Base-by-base conservation (phyloP, 2,797 vertebrate species). In the Ctenochaetus hawaiiensis region DNA sequence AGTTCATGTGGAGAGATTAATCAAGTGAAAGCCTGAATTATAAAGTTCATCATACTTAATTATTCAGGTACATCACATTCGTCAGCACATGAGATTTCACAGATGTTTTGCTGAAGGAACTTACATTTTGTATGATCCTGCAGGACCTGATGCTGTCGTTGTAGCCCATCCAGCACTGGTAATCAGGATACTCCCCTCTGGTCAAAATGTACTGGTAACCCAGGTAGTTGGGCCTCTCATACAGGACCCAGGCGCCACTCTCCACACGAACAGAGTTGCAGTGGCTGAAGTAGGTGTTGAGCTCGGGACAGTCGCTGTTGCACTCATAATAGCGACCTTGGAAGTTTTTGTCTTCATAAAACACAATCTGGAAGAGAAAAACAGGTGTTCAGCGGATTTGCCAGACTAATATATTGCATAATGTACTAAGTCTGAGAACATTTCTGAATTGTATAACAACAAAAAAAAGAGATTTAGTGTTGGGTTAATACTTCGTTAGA, bases 261-360 rank as follows among this genome's bases (percentile, higher is more conserved):
- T 94, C 89, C 41, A 92, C 91, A 1, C 63, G 80, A 6, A 91
- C 56, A 30, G 92, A 94, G 90, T 93, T 92, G 74, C 91, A 93
- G 68, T 1, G 86, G 52, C 72, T 87, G 57, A 93, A 87, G 66
- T 91, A 83, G 52, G 62, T 43, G 9, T 80, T 90, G 18, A 92
- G 83, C 72, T 94, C 92, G 0, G 89, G 76, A 80, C 89, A 93
- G 84, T 94, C 90, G 8, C 62, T 87, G 77, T 51, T 89, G 81
- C 91, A 92, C 69, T 93, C 91, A 66, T 85, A 93, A 44, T 20
- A 85, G 20, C 75, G 85, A 26, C 91, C 92, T 41, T 91, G 84
- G 82, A 93, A 91, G 81, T 91, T 89, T 57, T 58, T 91, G 72
- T 93, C 91, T 67, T 93, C 90, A n/a, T 85, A 93, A 71, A 94